Evolutionary conservation across 2,113 vertebrate genomes (phyloP).

Genomic region (Pongo abelii): DNA sequence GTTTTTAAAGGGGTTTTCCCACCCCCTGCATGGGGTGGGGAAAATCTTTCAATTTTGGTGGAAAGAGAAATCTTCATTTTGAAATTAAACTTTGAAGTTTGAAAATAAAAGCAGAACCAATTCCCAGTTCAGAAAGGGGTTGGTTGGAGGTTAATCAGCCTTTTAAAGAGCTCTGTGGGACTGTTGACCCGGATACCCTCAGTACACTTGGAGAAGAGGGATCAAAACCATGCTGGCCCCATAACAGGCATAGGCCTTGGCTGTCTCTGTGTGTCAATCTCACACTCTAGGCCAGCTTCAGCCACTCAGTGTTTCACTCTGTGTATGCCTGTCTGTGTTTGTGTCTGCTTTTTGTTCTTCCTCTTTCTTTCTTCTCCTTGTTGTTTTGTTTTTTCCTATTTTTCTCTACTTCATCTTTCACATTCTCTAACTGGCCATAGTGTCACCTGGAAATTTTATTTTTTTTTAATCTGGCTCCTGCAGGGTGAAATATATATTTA

Average conservation of each 20-base stretch:
- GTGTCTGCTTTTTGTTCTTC: neutral
- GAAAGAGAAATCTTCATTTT: conserved; percentile 34
- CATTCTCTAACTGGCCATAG: neutral
- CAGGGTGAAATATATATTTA: too few relatives aligned
- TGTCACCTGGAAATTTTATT: neutral
- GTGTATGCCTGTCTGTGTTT: neutral
- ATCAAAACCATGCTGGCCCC: neutral
- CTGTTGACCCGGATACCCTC: neutral
- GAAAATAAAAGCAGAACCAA: neutral
- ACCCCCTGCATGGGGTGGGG: neutral
- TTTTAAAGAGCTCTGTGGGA: neutral
- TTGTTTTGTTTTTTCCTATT: neutral
- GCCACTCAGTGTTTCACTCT: neutral
- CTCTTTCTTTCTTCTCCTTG: neutral
- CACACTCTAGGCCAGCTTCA: neutral
- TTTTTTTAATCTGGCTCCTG: too few relatives aligned
- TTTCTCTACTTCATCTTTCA: neutral
- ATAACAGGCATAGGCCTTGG: neutral
- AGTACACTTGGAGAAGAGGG: neutral
- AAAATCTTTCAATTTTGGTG: neutral
- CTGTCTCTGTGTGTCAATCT: neutral
- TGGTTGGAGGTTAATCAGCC: neutral
- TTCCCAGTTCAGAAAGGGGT: neutral
- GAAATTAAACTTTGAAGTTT: conserved; percentile 7
- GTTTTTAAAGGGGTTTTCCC: too few relatives aligned